Evolutionary conservation across 2,797 vertebrate species (phyloP), one percentile per base, ranked within the genome.

Genomic region (Microhierax caerulescens): DNA sequence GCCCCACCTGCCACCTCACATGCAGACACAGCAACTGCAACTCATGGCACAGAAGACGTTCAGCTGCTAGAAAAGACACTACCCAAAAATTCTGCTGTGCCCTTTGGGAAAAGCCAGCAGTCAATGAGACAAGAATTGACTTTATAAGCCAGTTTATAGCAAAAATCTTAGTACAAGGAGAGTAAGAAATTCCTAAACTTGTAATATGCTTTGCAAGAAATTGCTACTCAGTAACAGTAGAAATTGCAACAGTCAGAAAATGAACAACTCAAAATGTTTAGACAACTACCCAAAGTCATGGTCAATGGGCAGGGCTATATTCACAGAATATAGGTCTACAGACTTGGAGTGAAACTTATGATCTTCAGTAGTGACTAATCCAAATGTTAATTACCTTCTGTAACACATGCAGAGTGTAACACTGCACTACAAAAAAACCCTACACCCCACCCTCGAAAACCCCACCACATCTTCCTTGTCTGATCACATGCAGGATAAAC

Each of bases 401-500:
- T 39, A 89, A 92, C 72, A 86, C 47, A 57, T 15, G 13, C 16
- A 53, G 70, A 78, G 7, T 65, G 20, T 77, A 64, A 92, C 20
- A 47, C 20, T 36, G 21, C 22, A 37, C 10, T 30, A 82, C 6
- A 15, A 70, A 53, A 92, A 94, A 78, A 11, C 0, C 24, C 27
- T 13, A 34, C 3, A 54, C 10, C 11, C 4, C 30, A 41, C 19
- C 13, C 36, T 32, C 45, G 78, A 48, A 65, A 78, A 14, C 11
- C 34, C n/a, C 22, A 64, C 67, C 9, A 11, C 64, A 82, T 65
- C 70, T 86, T 85, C 86, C 48, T 72, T 84, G 48, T 13, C 76
- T 91, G 90, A 93, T 88, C 74, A 87, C 41, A 75, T 41, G 41
- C 51, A 88, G 70, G 79, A 95, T 67, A 85, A 90, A 88, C 47